Base-by-base conservation (phyloP, 1,140 invertebrate species). In the Leguminivora glycinivorella region DNA sequence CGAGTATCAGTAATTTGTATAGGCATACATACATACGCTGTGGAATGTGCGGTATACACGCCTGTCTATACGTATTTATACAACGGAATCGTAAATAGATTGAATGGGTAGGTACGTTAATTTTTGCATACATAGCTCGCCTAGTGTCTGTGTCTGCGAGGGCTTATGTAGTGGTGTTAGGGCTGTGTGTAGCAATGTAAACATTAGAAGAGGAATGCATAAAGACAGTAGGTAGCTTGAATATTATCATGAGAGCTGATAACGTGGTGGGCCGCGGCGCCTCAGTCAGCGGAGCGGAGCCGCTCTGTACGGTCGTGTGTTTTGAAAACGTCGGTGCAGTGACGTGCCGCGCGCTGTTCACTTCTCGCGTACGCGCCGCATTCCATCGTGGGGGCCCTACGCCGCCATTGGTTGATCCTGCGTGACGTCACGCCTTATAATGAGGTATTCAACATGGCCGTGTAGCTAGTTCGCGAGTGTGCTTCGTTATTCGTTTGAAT, bases 381-480 rank as follows among this genome's bases (percentile, higher is more conserved):
- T 95, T 95, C 94, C 94, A 93, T 94, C 94, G 93, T 93, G 93
- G 93, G 94, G 94, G 94, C 94, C 94, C 88, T 91, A 94, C 93
- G 92, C 87, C 85, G 86, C 89, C 88, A 93, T 93, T 93, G 93
- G 93, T 86, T 88, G 91, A 89, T 79, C 89, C 93, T 93, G 93
- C 93, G 93, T 95, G 94, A 95, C 94, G 94, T 95, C 94, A 95
- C 93, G 93, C 92, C 82, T 94, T 94, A 95, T 95, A 95, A 95
- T 95, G 94, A 95, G 95, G 94, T 95, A 95, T 95, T 95, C 94
- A 95, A 95, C 94, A 95, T 95, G 95, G 95, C 94, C 94, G 94
- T 94, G 93, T 94, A 94, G 93, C 93, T 93, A 92, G 92, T 91
- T 93, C 89, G 89, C 89, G 89, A 91, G 93, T 93, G 92, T 93